Evolutionary conservation across 2,797 vertebrate species (phyloP), one percentile per base, ranked within the genome.

Genomic region (Gymnodraco acuticeps): DNA sequence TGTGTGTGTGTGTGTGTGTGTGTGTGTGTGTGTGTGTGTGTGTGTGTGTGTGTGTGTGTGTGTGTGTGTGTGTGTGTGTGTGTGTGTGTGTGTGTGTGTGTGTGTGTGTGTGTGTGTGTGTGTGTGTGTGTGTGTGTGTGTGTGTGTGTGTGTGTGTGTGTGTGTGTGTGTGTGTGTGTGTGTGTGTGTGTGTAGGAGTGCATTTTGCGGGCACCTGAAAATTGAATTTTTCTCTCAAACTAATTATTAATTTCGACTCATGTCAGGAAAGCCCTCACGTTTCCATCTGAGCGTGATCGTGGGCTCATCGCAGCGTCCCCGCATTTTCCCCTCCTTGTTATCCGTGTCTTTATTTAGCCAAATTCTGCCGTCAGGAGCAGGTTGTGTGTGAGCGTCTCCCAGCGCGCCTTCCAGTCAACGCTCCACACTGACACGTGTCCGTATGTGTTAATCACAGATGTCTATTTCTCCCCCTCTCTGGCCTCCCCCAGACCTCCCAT

Each of bases 361-460:
- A 76, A 86, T 80, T 69, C 46, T 78, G 81, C 63, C 51, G 65
- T 78, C 64, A 53, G 66, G 70, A 87, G 77, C 87, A 89, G 78
- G 89, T 87, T 88, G 85, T 86, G 86, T 77, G 90, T 83, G 87
- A 82, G 83, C 70, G 73, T 83, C 78, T 91, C 78, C 74, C 80
- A 72, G 80, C 41, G 77, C 52, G 75, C 51, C 80, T 89, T 75
- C 54, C 67, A 75, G 78, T 71, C 7, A 87, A 80, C 50, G 77
- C 80, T 78, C 75, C 78, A 64, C 66, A 62, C 74, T 83, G 90
- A 91, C 88, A 88, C 73, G 64, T 88, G 87, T 92, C 91, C 80
- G 75, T 80, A 88, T 60, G 90, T 87, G 88, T 92, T 92, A 84
- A 89, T 93, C 91, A 90, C 91, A 90, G 88, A 93, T 88, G 90